phyloP scores from a whole-genome alignment of 2,797 vertebrate species.

The Amblyraja radiata region DNA sequence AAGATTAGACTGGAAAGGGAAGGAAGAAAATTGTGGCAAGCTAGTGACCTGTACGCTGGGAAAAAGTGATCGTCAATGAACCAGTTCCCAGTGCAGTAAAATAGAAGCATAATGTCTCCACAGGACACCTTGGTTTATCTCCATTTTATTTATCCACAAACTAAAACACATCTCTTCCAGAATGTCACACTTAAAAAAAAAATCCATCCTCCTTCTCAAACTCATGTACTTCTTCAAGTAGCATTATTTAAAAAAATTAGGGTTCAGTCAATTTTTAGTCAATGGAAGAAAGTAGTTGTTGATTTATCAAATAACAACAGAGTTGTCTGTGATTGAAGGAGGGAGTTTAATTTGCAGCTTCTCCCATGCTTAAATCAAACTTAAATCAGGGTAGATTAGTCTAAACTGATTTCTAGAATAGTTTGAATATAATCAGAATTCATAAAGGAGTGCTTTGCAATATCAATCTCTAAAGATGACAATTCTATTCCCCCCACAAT shows the following conservation, averaged over 20 bases:
- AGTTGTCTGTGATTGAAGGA: not conserved
- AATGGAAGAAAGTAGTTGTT: not conserved
- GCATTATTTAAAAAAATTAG: not conserved
- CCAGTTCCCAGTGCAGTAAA: conserved; percentile 30
- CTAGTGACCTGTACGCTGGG: conserved; percentile 33
- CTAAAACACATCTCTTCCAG: conserved; percentile 28
- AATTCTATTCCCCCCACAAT: not conserved
- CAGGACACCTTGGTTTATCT: conserved; percentile 36
- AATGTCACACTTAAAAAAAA: conserved; percentile 11
- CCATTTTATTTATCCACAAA: conserved; percentile 38
- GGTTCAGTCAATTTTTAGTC: not conserved
- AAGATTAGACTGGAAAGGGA: not conserved
- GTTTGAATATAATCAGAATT: not conserved
- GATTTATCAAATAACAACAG: not conserved
- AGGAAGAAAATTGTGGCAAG: conserved; percentile 14
- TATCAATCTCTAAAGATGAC: not conserved
- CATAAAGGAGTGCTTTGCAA: conserved; percentile 17
- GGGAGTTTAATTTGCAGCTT: not conserved
- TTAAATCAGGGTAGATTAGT: not conserved
- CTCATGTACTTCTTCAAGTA: not conserved
- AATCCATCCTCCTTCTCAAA: conserved; percentile 10
- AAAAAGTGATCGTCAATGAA: conserved; percentile 35
- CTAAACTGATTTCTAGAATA: not conserved
- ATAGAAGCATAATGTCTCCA: conserved; percentile 36
- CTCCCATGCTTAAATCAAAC: too few relatives aligned